These are phyloP conservation scores for Falco punctatus DNA, from an alignment of 2,113 vertebrate species.

Conservation along the genomic window DNA sequence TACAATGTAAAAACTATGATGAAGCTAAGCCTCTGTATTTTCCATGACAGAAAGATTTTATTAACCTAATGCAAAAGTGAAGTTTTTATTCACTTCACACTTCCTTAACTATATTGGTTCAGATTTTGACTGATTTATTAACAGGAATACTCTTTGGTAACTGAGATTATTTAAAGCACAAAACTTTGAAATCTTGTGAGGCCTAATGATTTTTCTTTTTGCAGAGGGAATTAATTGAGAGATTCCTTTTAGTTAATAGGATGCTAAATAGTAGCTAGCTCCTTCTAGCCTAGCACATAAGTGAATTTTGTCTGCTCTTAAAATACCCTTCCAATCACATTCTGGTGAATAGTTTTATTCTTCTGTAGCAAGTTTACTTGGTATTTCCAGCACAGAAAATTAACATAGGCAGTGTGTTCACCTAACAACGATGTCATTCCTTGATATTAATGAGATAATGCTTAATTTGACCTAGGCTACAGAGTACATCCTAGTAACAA, in stretches of 20 bases:
- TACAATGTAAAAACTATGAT: not conserved
- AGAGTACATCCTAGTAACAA: not conserved
- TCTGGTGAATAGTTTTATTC: not conserved
- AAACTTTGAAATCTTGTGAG: not conserved
- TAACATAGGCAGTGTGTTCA: not conserved
- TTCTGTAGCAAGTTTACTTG: not conserved
- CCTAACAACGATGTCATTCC: not conserved
- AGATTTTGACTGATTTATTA: not conserved
- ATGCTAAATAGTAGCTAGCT: not conserved
- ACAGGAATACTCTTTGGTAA: not conserved
- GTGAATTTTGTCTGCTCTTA: conserved; percentile 22
- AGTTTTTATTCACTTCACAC: not conserved
- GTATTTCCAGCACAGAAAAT: conserved; percentile 1
- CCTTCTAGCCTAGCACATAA: not conserved
- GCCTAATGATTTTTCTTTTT: not conserved
- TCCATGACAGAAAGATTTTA: not conserved
- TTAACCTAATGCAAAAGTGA: not conserved
- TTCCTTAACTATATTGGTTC: not conserved
- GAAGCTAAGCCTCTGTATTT: not conserved
- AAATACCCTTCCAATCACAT: conserved; percentile 8
- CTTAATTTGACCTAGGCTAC: not conserved
- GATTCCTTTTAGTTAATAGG: not conserved
- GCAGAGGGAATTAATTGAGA: not conserved
- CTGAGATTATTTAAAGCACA: not conserved
- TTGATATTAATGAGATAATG: not conserved